phyloP scores from a whole-genome alignment of 2,888 invertebrate species.

The Nemotelus nigrinus region DNA sequence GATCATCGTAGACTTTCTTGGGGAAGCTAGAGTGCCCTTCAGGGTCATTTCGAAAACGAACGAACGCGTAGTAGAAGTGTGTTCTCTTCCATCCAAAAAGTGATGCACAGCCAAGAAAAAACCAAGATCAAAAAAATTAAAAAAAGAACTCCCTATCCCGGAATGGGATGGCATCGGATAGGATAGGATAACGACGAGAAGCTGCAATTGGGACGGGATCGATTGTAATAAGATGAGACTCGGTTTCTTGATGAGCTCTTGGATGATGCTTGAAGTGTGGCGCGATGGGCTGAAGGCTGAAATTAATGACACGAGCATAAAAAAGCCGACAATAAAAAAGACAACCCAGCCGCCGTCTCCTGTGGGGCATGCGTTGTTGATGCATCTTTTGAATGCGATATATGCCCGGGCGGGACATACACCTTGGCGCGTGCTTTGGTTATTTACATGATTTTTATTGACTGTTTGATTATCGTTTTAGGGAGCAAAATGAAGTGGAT shows the following conservation, averaged over 20 bases:
- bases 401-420: neutral
- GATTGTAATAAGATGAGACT: slow-evolving; percentile 29
- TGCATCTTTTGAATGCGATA: slow-evolving; percentile 17
- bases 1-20: slow-evolving; percentile 31
- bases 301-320: slow-evolving; percentile 41
- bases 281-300: slow-evolving; percentile 37
- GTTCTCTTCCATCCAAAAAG: neutral
- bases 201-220: slow-evolving; percentile 22
- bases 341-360: slow-evolving; percentile 5
- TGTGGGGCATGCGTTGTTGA: slow-evolving; percentile 30
- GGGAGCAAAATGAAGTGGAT: neutral
- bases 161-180: slow-evolving; percentile 16
- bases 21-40: slow-evolving; percentile 41
- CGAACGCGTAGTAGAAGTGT: neutral
- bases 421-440: slow-evolving; percentile 37
- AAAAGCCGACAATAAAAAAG: slow-evolving; percentile 37
- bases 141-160: slow-evolving; percentile 20
- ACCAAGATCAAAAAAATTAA: slow-evolving; percentile 15
- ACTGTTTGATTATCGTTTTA: slow-evolving; percentile 35
- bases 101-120: slow-evolving; percentile 3
- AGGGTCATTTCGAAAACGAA: slow-evolving; percentile 19
- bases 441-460: slow-evolving; percentile 42
- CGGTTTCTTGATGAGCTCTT: slow-evolving; percentile 26
- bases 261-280: slow-evolving; percentile 40
- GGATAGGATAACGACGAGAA: slow-evolving; percentile 34